Evolutionary conservation across 2,113 vertebrate species (phyloP).

Genomic region (Halichoerus grypus): DNA sequence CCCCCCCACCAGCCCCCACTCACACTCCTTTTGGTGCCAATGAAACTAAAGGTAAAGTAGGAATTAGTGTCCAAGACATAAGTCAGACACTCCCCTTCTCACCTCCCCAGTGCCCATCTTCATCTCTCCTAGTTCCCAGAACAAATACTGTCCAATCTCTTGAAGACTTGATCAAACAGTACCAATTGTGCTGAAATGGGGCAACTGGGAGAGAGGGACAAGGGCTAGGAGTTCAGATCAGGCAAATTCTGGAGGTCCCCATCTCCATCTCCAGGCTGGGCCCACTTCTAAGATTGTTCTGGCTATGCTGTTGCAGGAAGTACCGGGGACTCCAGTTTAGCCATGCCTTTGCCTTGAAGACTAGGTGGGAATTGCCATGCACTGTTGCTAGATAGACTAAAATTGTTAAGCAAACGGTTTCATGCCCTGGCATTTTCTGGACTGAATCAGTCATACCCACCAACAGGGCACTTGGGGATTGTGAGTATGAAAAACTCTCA

Average conservation of each 20-base stretch:
- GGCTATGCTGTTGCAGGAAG: not conserved
- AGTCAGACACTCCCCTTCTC: not conserved
- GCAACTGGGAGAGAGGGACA: not conserved
- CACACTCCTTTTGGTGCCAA: constrained; percentile 17
- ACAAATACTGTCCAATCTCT: not conserved
- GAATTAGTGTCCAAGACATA: not conserved
- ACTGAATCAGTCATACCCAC: not conserved
- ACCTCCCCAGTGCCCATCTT: not conserved
- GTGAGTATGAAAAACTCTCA: not conserved
- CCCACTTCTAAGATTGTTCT: not conserved
- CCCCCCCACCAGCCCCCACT: not conserved
- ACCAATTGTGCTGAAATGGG: not conserved
- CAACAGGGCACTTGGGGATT: not conserved
- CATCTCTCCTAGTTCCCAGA: not conserved
- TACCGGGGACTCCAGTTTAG: not conserved
- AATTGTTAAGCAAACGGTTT: not conserved
- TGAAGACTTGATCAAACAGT: not conserved
- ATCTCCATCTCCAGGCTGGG: no score
- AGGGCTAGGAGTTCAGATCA: not conserved
- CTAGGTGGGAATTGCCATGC: not conserved
- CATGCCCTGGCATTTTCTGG: not conserved
- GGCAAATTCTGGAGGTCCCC: not conserved
- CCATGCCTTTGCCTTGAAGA: not conserved
- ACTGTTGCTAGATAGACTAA: not conserved
- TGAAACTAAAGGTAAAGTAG: constrained; percentile 28